Base-by-base conservation (phyloP, 2,113 vertebrate species). In the Periophthalmodon schlosseri region DNA sequence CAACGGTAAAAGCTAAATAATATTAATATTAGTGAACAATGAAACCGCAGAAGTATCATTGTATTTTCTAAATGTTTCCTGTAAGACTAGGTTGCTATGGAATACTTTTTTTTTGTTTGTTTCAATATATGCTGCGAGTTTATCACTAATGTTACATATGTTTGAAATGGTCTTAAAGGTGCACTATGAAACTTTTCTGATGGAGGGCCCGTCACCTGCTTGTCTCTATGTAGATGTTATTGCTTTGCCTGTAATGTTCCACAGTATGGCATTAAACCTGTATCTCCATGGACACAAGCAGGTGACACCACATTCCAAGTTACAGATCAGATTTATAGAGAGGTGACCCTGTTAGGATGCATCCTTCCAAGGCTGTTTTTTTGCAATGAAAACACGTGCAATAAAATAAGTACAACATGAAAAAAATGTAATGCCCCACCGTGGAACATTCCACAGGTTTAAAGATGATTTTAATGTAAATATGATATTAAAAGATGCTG, bases 1-100 rank as follows among this genome's bases (percentile, higher is more conserved):
- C 58, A 33, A 33, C 58, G 18, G 14, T 63, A 63, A 63, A 18
- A 33, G 60, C 60, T 63, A 63, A 33, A 63, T 63, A 63, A 63
- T 63, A 33, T 63, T 33, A 63, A 15, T 28, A 34, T 63, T 63
- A 16, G 28, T 12, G 28, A 63, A 34, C 24, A 34, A 34, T 63
- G 24, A 63, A 63, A 63, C 24, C 0, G 28, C 16, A 18, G 15
- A 18, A 33, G 28, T 15, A 1, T 63, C 60, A 18, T 34, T 33
- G 14, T 9, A 63, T 63, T 63, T 20, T 28, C 15, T 34, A 13
- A 61, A 14, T 33, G 14, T 33, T 33, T 5, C 20, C 52, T 52
- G 16, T 20, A 18, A 18, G 49, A 52, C 15, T 20, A 16, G 18
- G 49, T 52, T 52, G 49, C 49, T 18, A 20, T 20, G 16, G 49